phyloP scores from a whole-genome alignment of 2,113 vertebrate genomes.

The Penelope pileata region DNA sequence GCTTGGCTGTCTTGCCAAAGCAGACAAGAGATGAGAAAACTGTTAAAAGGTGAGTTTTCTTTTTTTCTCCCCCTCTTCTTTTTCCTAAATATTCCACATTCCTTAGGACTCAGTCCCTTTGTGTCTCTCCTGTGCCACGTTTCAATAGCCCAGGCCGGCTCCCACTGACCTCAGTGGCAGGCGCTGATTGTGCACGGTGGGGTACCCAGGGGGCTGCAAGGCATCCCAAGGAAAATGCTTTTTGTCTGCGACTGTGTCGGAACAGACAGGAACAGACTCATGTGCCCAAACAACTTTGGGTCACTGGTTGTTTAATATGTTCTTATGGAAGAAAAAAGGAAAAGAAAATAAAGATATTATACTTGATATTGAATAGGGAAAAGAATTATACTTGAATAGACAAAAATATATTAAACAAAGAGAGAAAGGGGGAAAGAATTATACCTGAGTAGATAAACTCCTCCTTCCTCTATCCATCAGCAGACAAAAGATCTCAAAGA shows the following conservation, averaged over 20 bases:
- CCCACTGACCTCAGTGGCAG: not conserved
- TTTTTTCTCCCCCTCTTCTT: no score
- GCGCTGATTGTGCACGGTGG: not conserved
- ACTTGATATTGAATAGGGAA: no score
- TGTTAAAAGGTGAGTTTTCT: not conserved
- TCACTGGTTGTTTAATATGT: no score
- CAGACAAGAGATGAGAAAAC: not conserved
- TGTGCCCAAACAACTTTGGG: not conserved
- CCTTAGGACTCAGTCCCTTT: not conserved
- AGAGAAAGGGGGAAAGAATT: not conserved
- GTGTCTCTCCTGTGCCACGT: accelerated
- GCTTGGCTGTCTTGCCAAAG: not conserved
- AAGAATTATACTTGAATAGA: no score
- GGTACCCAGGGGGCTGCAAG: not conserved
- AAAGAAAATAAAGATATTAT: not conserved
- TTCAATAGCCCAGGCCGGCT: not conserved
- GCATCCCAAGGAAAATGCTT: not conserved
- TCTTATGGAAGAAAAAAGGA: no score
- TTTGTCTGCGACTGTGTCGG: no score
- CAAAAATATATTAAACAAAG: not conserved
- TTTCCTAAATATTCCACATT: not conserved
- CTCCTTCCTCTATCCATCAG: not conserved
- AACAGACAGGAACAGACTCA: not conserved
- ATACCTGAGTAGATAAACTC: not conserved
- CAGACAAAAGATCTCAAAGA: not conserved